A percentile compares a stretch with the other conserved stretches of the same genome.
Evolutionary conservation across 92 coral and sea anemone genomes (phyloP).

Genomic region (Epizoanthus scotinus): DNA sequence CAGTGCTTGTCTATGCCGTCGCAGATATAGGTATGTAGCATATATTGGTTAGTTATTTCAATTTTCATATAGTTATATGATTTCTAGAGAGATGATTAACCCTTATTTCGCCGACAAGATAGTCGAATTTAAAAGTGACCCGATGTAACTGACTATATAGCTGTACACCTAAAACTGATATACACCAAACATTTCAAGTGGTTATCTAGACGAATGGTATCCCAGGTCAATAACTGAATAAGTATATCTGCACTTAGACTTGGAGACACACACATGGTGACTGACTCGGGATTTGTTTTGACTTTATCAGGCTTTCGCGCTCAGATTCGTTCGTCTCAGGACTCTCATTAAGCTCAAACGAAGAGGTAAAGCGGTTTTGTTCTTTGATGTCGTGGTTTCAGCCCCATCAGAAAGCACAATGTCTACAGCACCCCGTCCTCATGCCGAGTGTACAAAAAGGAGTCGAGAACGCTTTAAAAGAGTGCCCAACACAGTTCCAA

Average conservation of each 20-base stretch:
- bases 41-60: slow-evolving; percentile 2
- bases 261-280: slow-evolving; percentile 14
- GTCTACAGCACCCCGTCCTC: slow-evolving; percentile 53
- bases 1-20: slow-evolving; percentile 19
- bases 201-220: neutral
- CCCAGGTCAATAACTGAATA: slow-evolving; percentile 19
- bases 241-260: slow-evolving; percentile 1
- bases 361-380: slow-evolving; percentile 54
- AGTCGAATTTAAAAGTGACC: no score
- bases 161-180: no score
- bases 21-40: slow-evolving; percentile 23
- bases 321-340: slow-evolving; percentile 10
- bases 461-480: slow-evolving; percentile 75
- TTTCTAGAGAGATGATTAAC: neutral
- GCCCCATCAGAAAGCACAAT: slow-evolving; percentile 61
- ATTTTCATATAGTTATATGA: slow-evolving; percentile 12
- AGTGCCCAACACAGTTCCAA: slow-evolving; percentile 77
- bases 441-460: slow-evolving; percentile 71
- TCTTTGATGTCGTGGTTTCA: slow-evolving; percentile 69
- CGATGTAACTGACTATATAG: no score
- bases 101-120: neutral
- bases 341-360: slow-evolving; percentile 5
- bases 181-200: slow-evolving; percentile 2
- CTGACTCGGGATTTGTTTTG: neutral
- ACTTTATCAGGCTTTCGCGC: slow-evolving; percentile 49